These are phyloP conservation scores for Rhopilema esculentum DNA, from an alignment of 30 jellyfish, hydroid and myxozoan genomes.

Conservation along the genomic window DNA sequence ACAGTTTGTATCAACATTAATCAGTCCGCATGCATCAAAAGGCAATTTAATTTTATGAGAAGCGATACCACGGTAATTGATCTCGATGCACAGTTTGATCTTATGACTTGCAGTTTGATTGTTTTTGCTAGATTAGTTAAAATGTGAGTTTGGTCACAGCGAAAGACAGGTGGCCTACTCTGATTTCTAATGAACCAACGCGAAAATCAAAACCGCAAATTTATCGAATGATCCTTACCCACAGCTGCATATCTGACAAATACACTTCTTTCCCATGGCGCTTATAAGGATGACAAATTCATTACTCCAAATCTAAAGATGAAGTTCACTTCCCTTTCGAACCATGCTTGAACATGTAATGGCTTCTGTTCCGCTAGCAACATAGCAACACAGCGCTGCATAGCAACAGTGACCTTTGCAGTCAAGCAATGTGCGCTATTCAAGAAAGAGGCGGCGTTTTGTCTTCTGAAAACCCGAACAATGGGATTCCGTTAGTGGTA, in stretches of 20 bases:
- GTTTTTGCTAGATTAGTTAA: neutral
- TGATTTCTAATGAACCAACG: constrained; percentile 5
- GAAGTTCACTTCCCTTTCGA: neutral
- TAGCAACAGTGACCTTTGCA: constrained; percentile 24
- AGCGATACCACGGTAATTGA: neutral
- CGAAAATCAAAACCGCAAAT: constrained; percentile 27
- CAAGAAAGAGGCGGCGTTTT: neutral
- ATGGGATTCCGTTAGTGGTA: neutral
- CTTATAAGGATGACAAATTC: neutral
- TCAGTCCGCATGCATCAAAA: neutral
- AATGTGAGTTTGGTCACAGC: constrained; percentile 22
- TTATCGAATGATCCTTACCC: constrained; percentile 53
- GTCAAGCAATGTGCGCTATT: neutral
- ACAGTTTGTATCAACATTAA: neutral
- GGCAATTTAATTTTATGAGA: neutral
- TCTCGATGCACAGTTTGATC: neutral
- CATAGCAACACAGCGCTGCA: constrained; percentile 57
- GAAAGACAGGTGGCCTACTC: constrained; percentile 53
- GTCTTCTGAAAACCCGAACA: neutral
- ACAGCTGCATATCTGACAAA: constrained; percentile 75
- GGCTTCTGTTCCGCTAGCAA: constrained; percentile 56
- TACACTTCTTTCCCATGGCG: constrained; percentile 62
- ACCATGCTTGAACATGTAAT: neutral
- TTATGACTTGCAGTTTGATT: neutral
- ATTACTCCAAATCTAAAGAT: neutral